Evolutionary conservation across 1,140 invertebrate species (phyloP).

Genomic region (Drosophila eugracilis): DNA sequence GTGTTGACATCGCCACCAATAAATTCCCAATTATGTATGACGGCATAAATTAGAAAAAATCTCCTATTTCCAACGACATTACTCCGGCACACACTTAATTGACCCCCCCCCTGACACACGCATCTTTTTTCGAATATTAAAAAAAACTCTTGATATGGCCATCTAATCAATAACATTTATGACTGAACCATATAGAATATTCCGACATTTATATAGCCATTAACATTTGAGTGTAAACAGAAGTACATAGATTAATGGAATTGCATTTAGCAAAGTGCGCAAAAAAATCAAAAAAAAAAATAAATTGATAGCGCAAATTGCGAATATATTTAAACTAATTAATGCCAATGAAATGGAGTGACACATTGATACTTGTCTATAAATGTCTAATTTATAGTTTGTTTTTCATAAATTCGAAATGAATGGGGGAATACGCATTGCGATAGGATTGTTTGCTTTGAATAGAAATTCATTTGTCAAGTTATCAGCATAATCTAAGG

Average conservation of each 20-base stretch:
- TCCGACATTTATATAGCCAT: conserved; percentile 27
- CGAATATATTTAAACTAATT: conserved; percentile 9
- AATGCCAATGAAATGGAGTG: conserved; percentile 10
- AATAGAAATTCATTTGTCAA: conserved; percentile 20
- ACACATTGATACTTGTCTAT: conserved; percentile 19
- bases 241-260: conserved; percentile 25
- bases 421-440: conserved; percentile 7
- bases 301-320: conserved; percentile 31
- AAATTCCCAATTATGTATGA: conserved; percentile 73
- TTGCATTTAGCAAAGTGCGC: conserved; percentile 26
- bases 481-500: conserved; percentile 36
- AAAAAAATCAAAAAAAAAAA: conserved; percentile 41
- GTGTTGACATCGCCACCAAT: conserved; percentile 69
- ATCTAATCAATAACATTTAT: conserved; percentile 17
- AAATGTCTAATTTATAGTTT: background rate
- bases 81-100: conserved; percentile 53
- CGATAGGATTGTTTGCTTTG: conserved; percentile 17
- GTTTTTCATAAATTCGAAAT: background rate
- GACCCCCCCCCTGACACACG: conserved; percentile 60
- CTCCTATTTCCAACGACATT: conserved; percentile 43
- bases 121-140: conserved; percentile 11
- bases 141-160: conserved; percentile 25
- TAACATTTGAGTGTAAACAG: conserved; percentile 6
- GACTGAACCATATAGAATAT: background rate
- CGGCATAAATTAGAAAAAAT: conserved; percentile 54